phyloP scores from a whole-genome alignment of 2,888 invertebrate genomes.

The Cryptus armator region DNA sequence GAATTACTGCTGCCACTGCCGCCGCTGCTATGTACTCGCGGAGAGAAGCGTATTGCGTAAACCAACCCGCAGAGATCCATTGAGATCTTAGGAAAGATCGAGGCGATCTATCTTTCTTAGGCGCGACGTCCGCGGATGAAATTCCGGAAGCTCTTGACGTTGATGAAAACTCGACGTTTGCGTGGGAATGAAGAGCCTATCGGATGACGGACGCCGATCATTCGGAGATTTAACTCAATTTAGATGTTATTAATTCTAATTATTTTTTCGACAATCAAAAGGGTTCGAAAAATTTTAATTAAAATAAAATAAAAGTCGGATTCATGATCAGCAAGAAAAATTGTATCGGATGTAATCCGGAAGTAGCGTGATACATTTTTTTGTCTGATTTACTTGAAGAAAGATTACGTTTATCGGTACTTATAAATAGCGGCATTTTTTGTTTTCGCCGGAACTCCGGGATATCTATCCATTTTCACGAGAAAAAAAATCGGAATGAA shows the following conservation, averaged over 20 bases:
- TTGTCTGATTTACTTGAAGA: too few species aligned
- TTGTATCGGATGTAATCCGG: too few species aligned
- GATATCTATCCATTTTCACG: too few species aligned
- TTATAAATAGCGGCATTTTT: too few species aligned
- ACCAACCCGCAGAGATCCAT: conserved; percentile 32
- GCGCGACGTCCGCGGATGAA: conserved; percentile 52
- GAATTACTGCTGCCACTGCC: not conserved
- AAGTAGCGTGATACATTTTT: too few species aligned
- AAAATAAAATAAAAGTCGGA: too few species aligned
- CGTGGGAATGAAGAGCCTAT: conserved; percentile 7
- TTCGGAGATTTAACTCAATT: conserved; percentile 16
- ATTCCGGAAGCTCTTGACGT: conserved; percentile 59
- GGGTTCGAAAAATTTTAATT: too few species aligned
- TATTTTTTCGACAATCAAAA: not conserved
- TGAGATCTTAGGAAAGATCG: conserved; percentile 51
- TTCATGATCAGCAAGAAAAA: too few species aligned
- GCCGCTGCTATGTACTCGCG: conserved; percentile 2
- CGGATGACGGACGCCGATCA: not conserved
- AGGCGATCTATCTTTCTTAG: conserved; percentile 50
- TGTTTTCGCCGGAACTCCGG: too few species aligned
- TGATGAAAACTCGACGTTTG: conserved; percentile 45
- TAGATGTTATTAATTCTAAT: not conserved
- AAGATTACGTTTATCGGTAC: too few species aligned
- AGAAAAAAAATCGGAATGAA: too few species aligned
- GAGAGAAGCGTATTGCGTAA: conserved; percentile 38